These are phyloP conservation scores for Tinamus major DNA, from an alignment of 2,797 vertebrate genomes.

Conservation along the genomic window DNA sequence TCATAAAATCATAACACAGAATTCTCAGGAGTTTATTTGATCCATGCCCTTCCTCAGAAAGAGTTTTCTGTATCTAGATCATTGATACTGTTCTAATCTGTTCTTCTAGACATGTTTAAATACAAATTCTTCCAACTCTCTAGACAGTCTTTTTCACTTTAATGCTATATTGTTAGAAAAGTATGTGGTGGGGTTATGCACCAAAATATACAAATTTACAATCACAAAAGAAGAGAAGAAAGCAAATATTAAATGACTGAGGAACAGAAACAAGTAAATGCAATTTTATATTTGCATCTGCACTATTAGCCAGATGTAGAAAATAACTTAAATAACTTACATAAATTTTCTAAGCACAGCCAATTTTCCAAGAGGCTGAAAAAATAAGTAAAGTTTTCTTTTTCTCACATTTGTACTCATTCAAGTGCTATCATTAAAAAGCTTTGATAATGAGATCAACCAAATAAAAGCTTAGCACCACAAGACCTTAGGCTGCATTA, in stretches of 20 bases:
- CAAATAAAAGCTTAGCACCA: neutral
- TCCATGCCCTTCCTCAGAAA: neutral
- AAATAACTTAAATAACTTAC: too few species aligned
- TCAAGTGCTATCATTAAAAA: neutral
- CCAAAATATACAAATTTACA: neutral
- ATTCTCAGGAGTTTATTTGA: neutral
- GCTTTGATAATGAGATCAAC: neutral
- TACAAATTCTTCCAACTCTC: neutral
- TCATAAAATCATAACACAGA: neutral
- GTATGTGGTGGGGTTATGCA: rapidly evolving
- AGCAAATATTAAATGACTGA: neutral
- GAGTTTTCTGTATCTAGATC: neutral
- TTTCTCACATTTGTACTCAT: neutral
- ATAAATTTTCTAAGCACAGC: neutral
- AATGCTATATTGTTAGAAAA: neutral
- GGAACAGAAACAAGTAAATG: neutral
- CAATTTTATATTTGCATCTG: neutral
- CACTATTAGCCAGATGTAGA: neutral
- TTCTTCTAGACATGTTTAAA: neutral
- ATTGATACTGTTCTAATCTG: neutral
- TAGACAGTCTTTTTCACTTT: neutral
- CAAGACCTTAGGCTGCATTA: neutral
- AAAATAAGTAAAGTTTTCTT: neutral
- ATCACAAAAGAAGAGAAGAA: neutral
- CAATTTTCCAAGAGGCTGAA: neutral